A percentile compares a stretch with the other conserved stretches of the same genome.
These are phyloP conservation scores for Enteromius argenteus DNA, from an alignment of 2,797 vertebrate genomes.

Conservation along the genomic window DNA sequence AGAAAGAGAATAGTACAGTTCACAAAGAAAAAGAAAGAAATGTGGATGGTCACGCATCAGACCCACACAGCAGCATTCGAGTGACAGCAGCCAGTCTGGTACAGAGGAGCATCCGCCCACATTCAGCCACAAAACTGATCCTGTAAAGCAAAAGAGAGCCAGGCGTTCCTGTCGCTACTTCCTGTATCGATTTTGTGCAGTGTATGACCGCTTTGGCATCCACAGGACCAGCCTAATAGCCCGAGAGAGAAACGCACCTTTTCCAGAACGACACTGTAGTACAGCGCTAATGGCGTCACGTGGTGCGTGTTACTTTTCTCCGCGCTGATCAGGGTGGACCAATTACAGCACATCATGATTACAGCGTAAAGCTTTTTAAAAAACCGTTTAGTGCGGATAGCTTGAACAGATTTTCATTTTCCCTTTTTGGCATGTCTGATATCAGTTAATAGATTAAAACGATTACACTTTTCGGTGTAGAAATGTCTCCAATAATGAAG, in stretches of 20 bases:
- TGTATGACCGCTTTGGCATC: conserved; percentile 83
- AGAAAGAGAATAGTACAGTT: conserved; percentile 50
- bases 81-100: background rate
- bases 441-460: background rate
- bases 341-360: background rate
- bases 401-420: background rate
- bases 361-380: background rate
- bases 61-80: conserved; percentile 8
- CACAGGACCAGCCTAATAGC: conserved; percentile 57
- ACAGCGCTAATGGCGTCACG: background rate
- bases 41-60: conserved; percentile 21
- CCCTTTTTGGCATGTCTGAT: background rate
- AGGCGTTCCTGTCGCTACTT: conserved; percentile 79
- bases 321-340: background rate
- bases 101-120: conserved; percentile 16
- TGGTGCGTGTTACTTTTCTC: background rate
- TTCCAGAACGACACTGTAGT: background rate
- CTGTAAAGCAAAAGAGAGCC: conserved; percentile 24
- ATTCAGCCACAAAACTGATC: conserved; percentile 36
- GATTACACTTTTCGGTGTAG: background rate
- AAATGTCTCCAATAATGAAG: background rate
- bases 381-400: background rate
- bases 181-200: conserved; percentile 78
- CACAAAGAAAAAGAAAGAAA: conserved; percentile 11
- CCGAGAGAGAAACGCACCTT: conserved; percentile 13